These are phyloP conservation scores for Peromyscus leucopus DNA, from an alignment of 2,113 vertebrate genomes.

Conservation along the genomic window DNA sequence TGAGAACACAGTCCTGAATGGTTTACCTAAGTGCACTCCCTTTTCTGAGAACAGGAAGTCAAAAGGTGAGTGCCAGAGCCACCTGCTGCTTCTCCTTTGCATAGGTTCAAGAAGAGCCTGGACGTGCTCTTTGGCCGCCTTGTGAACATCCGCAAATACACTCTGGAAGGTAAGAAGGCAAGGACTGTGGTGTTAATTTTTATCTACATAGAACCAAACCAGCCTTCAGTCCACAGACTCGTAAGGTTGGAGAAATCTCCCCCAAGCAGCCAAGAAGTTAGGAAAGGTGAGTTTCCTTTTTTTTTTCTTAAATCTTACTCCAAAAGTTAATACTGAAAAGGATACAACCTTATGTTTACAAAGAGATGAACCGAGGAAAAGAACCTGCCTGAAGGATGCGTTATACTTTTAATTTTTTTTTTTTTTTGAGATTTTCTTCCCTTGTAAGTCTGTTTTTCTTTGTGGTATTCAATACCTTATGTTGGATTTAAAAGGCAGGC, in stretches of 20 bases:
- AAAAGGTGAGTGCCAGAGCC: neutral
- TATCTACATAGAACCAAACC: neutral
- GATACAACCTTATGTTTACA: neutral
- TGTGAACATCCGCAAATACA: neutral
- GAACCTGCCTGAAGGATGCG: neutral
- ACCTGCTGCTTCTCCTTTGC: constrained; percentile 54
- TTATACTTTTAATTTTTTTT: neutral
- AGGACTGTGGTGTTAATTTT: neutral
- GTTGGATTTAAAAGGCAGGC: constrained; percentile 24
- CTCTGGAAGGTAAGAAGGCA: neutral
- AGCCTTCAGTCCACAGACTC: neutral
- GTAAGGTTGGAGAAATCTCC: neutral
- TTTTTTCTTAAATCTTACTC: neutral
- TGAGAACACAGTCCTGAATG: neutral
- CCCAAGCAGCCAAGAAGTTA: neutral
- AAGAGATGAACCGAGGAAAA: neutral
- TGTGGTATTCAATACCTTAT: neutral
- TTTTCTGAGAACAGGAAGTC: constrained; percentile 39
- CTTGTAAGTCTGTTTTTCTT: neutral
- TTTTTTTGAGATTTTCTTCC: neutral
- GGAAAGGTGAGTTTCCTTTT: constrained; percentile 69
- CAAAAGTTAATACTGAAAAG: neutral
- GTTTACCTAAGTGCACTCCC: neutral
- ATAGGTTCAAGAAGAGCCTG: constrained; percentile 9
- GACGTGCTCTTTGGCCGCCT: neutral